Base-by-base conservation (phyloP, 2,797 vertebrate species). In the Sardinella longiceps region DNA sequence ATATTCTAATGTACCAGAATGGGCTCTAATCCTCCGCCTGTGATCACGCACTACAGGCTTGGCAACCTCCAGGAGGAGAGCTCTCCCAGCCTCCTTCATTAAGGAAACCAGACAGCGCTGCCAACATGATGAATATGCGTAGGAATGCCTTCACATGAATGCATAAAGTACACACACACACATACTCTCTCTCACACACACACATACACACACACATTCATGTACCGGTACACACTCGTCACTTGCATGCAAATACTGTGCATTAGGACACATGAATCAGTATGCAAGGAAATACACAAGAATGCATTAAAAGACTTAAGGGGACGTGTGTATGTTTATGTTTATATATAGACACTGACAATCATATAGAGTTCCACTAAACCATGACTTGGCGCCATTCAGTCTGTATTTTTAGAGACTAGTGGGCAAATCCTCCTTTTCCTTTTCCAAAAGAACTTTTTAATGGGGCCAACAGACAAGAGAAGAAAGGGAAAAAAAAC, bases 1-100 rank as follows among this genome's bases (percentile, higher is more conserved):
- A 93, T 88, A 86, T 90, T 90, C 86, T 93, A 92, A 94, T 94
- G 90, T 90, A 86, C 91, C 85, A 84, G 89, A 92, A 91, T 85
- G 86, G 84, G 83, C 84, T 82, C 81, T 90, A 92, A 90, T 94
- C 92, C 89, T 93, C 90, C 91, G 90, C 87, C 84, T 90, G 89
- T 83, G 89, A 91, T 91, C 90, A 89, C 86, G 70, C 37, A 77
- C 18, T 20, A 37, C 33, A 77, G 81, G 87, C 88, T 87, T 85
- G 84, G 87, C 87, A 87, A 88, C 90, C 90, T 87, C 88, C 88
- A 77, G 80, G 86, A 92, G 88, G 87, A 89, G 88, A 83, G 83
- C 83, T 12, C 83, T 39, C 14, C 7, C 70, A 39, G 83, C 88
- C 89, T 80, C 51, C 87, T 90, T 93, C 94, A 95, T 95, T 93